Evolutionary conservation across 2,113 vertebrate species (phyloP).

Genomic region (Odontophorus gujanensis): DNA sequence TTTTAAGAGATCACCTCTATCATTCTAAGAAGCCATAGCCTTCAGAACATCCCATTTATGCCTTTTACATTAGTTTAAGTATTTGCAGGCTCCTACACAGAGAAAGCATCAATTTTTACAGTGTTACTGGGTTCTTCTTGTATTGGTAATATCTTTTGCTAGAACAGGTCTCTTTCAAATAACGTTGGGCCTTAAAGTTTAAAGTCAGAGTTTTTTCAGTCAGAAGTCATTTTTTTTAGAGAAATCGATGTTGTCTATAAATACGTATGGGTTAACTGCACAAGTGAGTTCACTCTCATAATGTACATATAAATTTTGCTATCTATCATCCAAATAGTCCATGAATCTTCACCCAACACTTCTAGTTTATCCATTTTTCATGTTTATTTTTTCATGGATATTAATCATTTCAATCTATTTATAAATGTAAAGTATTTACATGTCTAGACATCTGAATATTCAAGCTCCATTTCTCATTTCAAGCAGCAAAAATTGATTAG

Average conservation of each 20-base stretch:
- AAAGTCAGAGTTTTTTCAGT: not conserved
- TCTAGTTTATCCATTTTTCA: slow-evolving; percentile 53
- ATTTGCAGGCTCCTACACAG: not conserved
- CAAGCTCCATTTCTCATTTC: slow-evolving; percentile 40
- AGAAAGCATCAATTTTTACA: not conserved
- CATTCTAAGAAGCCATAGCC: not conserved
- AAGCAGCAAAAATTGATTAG: slow-evolving; percentile 66
- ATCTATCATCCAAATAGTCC: not conserved
- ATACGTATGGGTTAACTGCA: not conserved
- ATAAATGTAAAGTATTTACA: slow-evolving; percentile 58
- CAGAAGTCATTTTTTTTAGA: not conserved
- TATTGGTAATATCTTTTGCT: not conserved
- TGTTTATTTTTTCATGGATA: slow-evolving; percentile 25
- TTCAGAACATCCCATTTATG: not conserved
- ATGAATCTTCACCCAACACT: not conserved
- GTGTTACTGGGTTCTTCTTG: not conserved
- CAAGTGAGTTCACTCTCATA: not conserved
- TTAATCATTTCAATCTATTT: slow-evolving; percentile 67
- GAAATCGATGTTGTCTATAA: not conserved
- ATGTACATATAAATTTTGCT: not conserved
- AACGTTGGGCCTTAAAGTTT: not conserved
- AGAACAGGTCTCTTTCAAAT: not conserved
- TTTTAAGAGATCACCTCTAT: not conserved
- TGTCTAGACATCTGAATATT: slow-evolving; percentile 42
- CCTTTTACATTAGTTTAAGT: not conserved